Evolutionary conservation across 2,113 vertebrate genomes (phyloP), one percentile per base, ranked within the genome.

Genomic region (Mixornis gularis): DNA sequence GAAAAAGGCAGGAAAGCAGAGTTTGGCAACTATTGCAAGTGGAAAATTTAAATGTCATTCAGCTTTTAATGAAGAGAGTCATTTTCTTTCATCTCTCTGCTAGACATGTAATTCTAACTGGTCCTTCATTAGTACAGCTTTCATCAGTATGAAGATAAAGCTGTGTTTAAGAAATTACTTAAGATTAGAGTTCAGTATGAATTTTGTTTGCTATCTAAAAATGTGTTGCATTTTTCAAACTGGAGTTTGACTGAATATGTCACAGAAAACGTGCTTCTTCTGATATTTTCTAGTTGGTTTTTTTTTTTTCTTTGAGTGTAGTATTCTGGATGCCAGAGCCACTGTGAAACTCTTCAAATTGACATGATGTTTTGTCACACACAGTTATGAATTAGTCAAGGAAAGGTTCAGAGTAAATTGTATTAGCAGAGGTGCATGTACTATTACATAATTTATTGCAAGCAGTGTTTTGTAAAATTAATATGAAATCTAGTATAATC

Each of bases 51-150:
- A 95, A 88, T 1, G 0, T 88, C 85, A 95, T 90, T 95, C 79
- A 93, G 64, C 51, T 95, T 94, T 94, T 95, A 95, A 95, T 91
- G 87, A 94, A 93, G 90, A 77, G 65, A 92, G 52, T 74, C 17
- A 59, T 70, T 90, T 79, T 77, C 76, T 95, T 95, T 95, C 90
- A 90, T 94, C 40, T 85, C 59, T 59, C 48, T 56, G n/a, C 76
- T 90, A 94, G 74, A 90, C 43, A 44, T 95, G 34, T 94, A 91
- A 87, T 96, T 95, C 79, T 95, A 70, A 44, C 79, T 92, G 72
- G 92, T 95, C 90, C 79, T 93, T 95, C 95, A 95, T 95, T 94
- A 95, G 88, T 73, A 90, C 48, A 84, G 79, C 92, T 96, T 96
- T 95, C 92, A 93, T 92, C 79, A 93, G 41, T 44, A 38, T 74